Base-by-base conservation (phyloP, 2,797 vertebrate species). In the Sardinella longiceps region DNA sequence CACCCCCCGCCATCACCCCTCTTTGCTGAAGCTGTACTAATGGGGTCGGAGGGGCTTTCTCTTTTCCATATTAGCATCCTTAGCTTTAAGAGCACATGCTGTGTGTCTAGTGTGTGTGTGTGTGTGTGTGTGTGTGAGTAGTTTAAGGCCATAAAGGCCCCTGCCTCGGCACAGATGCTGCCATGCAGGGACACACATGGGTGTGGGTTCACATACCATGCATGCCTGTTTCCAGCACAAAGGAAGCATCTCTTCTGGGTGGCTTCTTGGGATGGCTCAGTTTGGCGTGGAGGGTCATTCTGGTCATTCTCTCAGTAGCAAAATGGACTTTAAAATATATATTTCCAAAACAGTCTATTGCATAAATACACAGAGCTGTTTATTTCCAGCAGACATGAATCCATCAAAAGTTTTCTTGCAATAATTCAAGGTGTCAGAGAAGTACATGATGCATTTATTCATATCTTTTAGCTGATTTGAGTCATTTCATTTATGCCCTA, bases 121-220 rank as follows among this genome's bases (percentile, higher is more conserved):
- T 77, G 70, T 39, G 33, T 77, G 33, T 6, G 70, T 15, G 70
- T 20, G 33, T 2, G 70, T 6, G 30, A 12, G 63, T 11, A 23
- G 70, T 77, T 39, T 77, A 77, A 43, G 23, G 33, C 33, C 70
- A 77, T 77, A 70, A 70, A 70, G 66, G 15, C 5, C 9, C 37
- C 70, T 43, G 70, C 20, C 25, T 23, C 37, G 10, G 37, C 70
- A 77, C 70, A 77, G 37, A 77, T 77, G 70, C 33, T 77, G 70
- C 18, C 70, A 77, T 33, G 37, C 33, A 70, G 30, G 30, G 66
- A 53, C 51, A 23, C 15, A 53, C 14, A 77, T 77, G 70, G 70
- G 70, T 77, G 70, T 77, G 37, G 70, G 70, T 43, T 77, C 20
- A 39, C 37, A 77, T 77, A 77, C 70, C 70, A 77, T 77, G 20